Percentiles rank a stretch among this genome's conserved stretches.
phyloP scores from a whole-genome alignment of 2,888 invertebrate genomes.

The Melanophora roralis region DNA sequence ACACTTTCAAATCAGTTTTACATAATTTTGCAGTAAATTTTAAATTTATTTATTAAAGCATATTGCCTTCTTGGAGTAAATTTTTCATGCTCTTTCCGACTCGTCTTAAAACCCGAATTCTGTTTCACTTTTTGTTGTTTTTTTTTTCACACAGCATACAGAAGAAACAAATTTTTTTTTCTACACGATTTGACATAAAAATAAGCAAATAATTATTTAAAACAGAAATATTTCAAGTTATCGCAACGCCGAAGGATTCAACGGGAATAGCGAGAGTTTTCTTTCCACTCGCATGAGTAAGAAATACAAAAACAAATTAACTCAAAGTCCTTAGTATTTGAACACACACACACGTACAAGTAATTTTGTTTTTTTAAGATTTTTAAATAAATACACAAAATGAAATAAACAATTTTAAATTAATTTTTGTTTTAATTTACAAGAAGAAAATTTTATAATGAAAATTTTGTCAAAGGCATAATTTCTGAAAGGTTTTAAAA shows the following conservation, averaged over 20 bases:
- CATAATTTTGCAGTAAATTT: neutral
- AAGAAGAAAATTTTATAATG: too few species aligned
- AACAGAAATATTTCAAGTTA: conserved; percentile 14
- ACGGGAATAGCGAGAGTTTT: conserved; percentile 51
- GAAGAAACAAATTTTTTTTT: conserved; percentile 33
- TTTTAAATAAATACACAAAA: conserved; percentile 60
- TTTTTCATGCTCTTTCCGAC: conserved; percentile 4
- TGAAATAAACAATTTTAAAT: conserved; percentile 30
- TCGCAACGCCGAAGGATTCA: conserved; percentile 42
- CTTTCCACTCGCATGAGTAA: conserved; percentile 48
- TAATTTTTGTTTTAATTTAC: neutral
- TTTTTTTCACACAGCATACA: conserved; percentile 23
- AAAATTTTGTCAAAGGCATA: too few species aligned
- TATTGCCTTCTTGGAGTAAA: neutral
- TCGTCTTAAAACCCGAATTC: conserved; percentile 20
- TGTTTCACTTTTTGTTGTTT: neutral
- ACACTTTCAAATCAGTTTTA: neutral
- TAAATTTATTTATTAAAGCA: neutral
- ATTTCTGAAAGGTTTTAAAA: too few species aligned
- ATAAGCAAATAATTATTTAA: conserved; percentile 18
- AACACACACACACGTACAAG: conserved; percentile 16
- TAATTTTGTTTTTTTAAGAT: conserved; percentile 18
- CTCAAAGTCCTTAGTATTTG: conserved; percentile 45
- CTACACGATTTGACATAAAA: conserved; percentile 55
- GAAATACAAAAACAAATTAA: conserved; percentile 34